Percentiles rank a stretch among this genome's conserved stretches.
phyloP scores from a whole-genome alignment of 2,113 vertebrate genomes.

The Brachypodius melanocephalos region DNA sequence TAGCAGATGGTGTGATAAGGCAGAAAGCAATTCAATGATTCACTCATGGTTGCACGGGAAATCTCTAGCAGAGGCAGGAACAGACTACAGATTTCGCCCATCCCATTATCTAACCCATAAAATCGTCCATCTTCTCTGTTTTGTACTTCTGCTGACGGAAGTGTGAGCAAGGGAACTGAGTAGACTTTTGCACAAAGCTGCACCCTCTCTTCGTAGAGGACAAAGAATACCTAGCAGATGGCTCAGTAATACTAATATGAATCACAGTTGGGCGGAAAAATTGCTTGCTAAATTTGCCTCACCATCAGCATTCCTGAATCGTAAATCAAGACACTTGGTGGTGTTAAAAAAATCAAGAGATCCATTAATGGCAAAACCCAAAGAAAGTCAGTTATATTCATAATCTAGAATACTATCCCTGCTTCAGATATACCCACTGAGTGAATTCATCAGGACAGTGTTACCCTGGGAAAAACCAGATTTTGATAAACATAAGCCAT shows the following conservation, averaged over 20 bases:
- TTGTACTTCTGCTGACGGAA: neutral
- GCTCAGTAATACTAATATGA: constrained; percentile 43
- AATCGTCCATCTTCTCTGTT: neutral
- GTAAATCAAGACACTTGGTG: constrained; percentile 34
- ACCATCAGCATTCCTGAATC: constrained; percentile 9
- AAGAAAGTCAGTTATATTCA: neutral
- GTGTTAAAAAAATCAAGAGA: constrained; percentile 15
- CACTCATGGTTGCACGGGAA: neutral
- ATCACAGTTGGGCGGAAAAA: constrained; percentile 31
- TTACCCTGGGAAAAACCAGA: neutral
- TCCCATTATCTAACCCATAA: neutral
- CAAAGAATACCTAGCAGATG: constrained; percentile 54
- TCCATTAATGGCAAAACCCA: constrained; percentile 17
- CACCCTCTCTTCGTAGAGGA: neutral
- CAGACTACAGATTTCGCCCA: neutral
- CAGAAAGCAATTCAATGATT: constrained; percentile 1
- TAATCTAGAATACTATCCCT: neutral
- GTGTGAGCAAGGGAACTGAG: neutral
- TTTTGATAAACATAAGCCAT: neutral
- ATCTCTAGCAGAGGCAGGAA: neutral
- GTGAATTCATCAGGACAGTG: neutral
- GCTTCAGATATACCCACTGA: neutral
- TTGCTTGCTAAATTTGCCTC: constrained; percentile 49
- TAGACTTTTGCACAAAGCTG: neutral
- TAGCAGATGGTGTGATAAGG: neutral